Conservation (phyloP, 2,888 invertebrate species). For the Dione juno region DNA sequence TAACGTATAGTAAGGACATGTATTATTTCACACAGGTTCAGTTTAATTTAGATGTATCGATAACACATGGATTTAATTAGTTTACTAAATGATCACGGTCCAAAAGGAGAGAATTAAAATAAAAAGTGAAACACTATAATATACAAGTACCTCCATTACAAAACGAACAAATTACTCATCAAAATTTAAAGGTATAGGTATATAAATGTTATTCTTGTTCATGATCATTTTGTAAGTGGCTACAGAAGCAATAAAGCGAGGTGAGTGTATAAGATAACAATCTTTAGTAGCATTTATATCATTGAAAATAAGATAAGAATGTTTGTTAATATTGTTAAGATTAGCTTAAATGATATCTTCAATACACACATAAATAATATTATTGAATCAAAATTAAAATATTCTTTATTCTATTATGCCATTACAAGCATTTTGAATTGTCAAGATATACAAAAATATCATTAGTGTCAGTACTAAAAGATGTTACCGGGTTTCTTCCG, state of each 20-base stretch:
- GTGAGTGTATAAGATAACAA: constrained; percentile 11
- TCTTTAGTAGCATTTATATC: constrained; percentile 19
- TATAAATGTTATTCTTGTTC: constrained; percentile 14
- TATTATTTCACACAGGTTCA: background rate
- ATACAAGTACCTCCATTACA: no score
- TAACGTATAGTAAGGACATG: background rate
- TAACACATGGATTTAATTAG: no score
- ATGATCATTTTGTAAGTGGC: constrained; percentile 10
- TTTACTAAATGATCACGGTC: no score
- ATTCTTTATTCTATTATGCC: no score
- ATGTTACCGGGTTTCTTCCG: no score
- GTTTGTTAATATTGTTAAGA: constrained; percentile 17
- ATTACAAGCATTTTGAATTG: no score
- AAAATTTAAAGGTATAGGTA: background rate
- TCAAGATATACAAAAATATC: no score
- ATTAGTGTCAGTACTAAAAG: no score
- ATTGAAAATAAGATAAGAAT: constrained; percentile 15
- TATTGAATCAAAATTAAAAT: background rate
- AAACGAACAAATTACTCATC: no score
- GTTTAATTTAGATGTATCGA: background rate
- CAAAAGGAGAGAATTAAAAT: no score
- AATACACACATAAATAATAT: background rate
- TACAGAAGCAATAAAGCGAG: background rate
- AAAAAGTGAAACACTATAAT: no score
- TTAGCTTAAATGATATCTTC: constrained; percentile 3